Evolutionary conservation across 2,113 vertebrate genomes (phyloP).

Genomic region (Xiphophorus maculatus): DNA sequence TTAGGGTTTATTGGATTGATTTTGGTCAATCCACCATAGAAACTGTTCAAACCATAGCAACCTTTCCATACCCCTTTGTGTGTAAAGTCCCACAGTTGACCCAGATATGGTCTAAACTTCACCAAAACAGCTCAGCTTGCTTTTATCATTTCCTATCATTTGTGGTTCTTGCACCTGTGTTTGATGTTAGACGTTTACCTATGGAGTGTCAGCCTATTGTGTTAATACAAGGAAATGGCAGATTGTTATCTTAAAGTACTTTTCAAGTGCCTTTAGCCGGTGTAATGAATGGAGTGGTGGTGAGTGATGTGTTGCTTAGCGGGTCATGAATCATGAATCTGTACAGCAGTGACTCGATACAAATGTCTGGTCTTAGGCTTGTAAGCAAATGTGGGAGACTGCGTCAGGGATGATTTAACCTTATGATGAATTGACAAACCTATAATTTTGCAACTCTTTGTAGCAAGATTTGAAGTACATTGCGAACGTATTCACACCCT

Average conservation of each 20-base stretch:
- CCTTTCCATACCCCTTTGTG: background rate
- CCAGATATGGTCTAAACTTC: background rate
- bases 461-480: background rate
- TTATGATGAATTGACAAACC: background rate
- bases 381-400: conserved; percentile 10
- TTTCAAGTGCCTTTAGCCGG: conserved; percentile 32
- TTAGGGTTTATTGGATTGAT: too few species aligned
- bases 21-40: background rate
- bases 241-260: conserved; percentile 7
- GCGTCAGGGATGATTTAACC: conserved; percentile 6
- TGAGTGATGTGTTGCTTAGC: conserved; percentile 41
- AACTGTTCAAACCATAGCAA: conserved; percentile 1
- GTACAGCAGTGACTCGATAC: conserved; percentile 38
- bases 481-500: background rate
- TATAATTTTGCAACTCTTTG: conserved; percentile 24
- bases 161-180: conserved; percentile 19
- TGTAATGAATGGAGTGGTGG: conserved; percentile 8
- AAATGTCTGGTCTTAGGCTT: conserved; percentile 21
- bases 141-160: background rate
- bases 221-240: conserved; percentile 17
- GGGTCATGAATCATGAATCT: conserved; percentile 42
- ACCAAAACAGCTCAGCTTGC: background rate
- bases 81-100: background rate
- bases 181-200: conserved; percentile 37
- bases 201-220: conserved; percentile 20